Conservation (phyloP, 2,888 invertebrate species). For the Chrysodeixis includens region DNA sequence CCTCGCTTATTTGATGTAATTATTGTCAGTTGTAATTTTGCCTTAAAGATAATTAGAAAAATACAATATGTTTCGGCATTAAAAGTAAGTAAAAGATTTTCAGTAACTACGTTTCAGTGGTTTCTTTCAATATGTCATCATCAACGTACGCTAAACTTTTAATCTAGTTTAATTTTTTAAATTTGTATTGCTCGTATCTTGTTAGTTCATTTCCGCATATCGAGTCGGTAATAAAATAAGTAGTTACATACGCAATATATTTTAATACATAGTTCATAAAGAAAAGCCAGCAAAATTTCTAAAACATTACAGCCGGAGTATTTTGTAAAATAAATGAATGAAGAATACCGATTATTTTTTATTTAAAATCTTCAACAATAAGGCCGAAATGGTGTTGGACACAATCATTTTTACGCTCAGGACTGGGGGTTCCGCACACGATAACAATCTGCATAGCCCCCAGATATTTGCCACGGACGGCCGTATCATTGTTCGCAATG, state of each 20-base stretch:
- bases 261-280: no score
- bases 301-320: not conserved
- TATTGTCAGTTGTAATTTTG: not conserved
- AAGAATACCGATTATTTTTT: not conserved
- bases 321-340: not conserved
- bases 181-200: no score
- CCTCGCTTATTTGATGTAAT: not conserved
- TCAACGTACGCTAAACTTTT: no score
- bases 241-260: no score
- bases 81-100: no score
- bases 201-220: no score
- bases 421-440: not conserved
- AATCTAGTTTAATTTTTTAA: no score
- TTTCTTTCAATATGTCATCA: no score
- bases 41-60: not conserved
- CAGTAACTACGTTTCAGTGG: no score
- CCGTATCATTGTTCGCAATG: conserved; percentile 3
- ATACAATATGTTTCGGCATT: not conserved
- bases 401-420: conserved; percentile 7
- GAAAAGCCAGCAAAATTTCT: no score
- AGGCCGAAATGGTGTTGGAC: not conserved
- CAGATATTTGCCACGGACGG: not conserved
- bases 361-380: not conserved
- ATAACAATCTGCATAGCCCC: conserved; percentile 5
- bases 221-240: no score